phyloP scores from a whole-genome alignment of 2,888 invertebrate species.

The Idaea straminata region DNA sequence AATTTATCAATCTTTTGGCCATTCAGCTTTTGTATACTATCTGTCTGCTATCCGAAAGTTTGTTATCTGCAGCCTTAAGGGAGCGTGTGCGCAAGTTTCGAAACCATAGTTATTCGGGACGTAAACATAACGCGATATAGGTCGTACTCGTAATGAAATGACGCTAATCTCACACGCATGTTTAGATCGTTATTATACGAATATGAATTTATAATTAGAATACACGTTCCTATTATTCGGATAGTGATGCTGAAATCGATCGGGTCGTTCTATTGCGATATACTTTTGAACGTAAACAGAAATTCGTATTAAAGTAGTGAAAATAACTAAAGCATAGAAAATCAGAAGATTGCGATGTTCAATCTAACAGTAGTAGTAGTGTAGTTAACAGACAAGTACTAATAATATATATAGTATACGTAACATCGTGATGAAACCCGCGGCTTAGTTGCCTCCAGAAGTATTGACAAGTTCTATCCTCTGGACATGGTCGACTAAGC shows the following conservation, averaged over 20 bases:
- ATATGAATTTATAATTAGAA: background rate
- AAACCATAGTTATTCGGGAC: conserved; percentile 54
- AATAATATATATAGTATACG: too few species aligned
- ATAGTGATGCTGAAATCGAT: background rate
- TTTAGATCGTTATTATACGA: conserved; percentile 30
- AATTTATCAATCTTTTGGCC: too few species aligned
- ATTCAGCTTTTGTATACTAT: conserved; percentile 6
- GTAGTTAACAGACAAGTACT: too few species aligned
- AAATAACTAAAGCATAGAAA: background rate
- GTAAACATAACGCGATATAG: conserved; percentile 60
- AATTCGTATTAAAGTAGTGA: background rate
- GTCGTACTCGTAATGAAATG: conserved; percentile 48
- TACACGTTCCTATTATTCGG: background rate
- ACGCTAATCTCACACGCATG: conserved; percentile 34
- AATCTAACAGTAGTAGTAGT: too few species aligned
- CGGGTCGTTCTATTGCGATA: background rate
- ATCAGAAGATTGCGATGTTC: too few species aligned
- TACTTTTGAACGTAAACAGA: background rate
- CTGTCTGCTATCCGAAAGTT: background rate
- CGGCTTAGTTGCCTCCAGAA: too few species aligned
- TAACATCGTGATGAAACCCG: too few species aligned
- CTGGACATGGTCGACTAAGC: too few species aligned
- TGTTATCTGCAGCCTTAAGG: background rate
- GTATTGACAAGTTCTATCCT: too few species aligned
- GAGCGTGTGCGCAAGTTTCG: conserved; percentile 36